A percentile compares a stretch with the other conserved stretches of the same genome.
phyloP scores from a whole-genome alignment of 1,140 invertebrate species.

The Drosophila prosaltans region DNA sequence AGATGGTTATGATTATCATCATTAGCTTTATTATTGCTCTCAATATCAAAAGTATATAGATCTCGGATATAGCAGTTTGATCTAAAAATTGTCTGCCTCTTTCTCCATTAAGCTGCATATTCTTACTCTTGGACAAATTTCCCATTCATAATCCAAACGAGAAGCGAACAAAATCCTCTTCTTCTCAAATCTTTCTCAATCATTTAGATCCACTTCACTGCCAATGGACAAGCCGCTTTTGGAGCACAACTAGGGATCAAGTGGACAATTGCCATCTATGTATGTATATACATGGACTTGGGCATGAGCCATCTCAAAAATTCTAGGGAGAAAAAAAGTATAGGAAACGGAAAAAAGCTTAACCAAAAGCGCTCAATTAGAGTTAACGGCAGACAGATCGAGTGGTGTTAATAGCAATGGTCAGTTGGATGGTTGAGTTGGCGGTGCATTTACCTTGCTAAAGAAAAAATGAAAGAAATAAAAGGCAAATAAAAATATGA shows the following conservation, averaged over 20 bases:
- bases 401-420: slow-evolving; percentile 2
- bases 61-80: too few species aligned
- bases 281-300: background rate
- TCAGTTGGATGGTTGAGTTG: background rate
- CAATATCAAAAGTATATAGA: too few species aligned
- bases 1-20: slow-evolving; percentile 35
- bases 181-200: too few species aligned
- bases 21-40: background rate
- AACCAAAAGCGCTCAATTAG: slow-evolving; percentile 54
- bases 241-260: slow-evolving; percentile 53
- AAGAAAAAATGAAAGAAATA: background rate
- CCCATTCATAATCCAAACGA: too few species aligned
- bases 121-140: too few species aligned
- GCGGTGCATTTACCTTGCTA: background rate
- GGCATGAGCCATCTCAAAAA: background rate
- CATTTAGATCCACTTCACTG: slow-evolving; percentile 31
- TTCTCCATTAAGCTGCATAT: too few species aligned
- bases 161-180: background rate
- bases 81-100: too few species aligned
- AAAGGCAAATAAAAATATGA: slow-evolving; percentile 72
- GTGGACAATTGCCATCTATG: slow-evolving; percentile 35
- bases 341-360: slow-evolving; percentile 16
- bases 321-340: background rate
- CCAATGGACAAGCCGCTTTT: slow-evolving; percentile 21
- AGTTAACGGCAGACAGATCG: slow-evolving; percentile 25